Evolutionary conservation across 2,113 vertebrate species (phyloP).

Genomic region (Theristicus caerulescens): DNA sequence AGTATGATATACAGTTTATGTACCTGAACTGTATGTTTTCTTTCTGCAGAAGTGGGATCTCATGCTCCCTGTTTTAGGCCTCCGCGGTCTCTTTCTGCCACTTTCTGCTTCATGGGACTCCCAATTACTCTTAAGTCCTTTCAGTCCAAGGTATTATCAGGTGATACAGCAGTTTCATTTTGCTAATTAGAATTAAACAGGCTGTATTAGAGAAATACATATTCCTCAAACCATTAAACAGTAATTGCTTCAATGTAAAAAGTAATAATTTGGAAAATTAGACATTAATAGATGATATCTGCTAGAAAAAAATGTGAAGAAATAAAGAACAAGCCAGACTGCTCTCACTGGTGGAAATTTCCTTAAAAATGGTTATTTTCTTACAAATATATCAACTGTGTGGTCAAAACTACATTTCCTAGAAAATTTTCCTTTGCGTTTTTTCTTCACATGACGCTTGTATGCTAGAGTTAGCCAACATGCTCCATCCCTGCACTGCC

Average conservation of each 20-base stretch:
- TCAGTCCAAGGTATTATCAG: neutral
- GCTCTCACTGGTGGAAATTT: neutral
- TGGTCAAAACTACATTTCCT: neutral
- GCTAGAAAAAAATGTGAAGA: neutral
- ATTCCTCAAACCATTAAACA: neutral
- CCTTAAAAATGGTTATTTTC: neutral
- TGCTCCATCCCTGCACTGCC: neutral
- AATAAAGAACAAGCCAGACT: neutral
- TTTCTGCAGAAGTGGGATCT: neutral
- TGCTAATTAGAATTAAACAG: neutral
- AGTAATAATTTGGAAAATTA: neutral
- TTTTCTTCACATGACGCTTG: neutral
- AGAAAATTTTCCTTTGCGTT: neutral
- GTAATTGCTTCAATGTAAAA: neutral
- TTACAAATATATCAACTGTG: fast-evolving
- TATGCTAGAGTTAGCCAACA: neutral
- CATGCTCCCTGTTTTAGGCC: neutral
- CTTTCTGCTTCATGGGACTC: neutral
- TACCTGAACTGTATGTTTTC: fast-evolving
- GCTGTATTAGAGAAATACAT: neutral
- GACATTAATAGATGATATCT: neutral
- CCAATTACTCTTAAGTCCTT: neutral
- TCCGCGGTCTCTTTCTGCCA: neutral
- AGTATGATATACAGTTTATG: neutral
- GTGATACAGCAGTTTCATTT: neutral